Conservation (phyloP, 2,888 invertebrate species). For the Timema podura region DNA sequence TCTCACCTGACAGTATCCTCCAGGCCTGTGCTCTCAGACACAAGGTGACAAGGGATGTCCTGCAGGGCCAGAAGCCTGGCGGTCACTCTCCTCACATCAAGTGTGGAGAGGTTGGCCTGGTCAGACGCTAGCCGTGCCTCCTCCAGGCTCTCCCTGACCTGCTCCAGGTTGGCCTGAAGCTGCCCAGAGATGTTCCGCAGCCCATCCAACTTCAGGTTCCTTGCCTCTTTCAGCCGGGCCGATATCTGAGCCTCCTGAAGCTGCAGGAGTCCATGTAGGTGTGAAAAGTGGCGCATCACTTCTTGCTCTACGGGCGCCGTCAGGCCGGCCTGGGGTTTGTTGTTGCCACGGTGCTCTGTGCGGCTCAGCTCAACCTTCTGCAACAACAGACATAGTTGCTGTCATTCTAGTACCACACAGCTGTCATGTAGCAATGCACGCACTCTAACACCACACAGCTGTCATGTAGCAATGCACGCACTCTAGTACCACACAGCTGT, state of each 20-base stretch:
- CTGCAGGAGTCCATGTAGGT: slow-evolving; percentile 52
- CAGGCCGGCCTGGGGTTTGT: neutral
- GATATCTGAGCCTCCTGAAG: slow-evolving; percentile 49
- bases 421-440: no score
- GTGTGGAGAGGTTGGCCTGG: slow-evolving; percentile 27
- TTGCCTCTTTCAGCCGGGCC: slow-evolving; percentile 39
- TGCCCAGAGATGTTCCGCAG: slow-evolving; percentile 32
- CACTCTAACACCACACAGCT: no score
- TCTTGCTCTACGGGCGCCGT: slow-evolving; percentile 7
- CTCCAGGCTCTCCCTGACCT: slow-evolving; percentile 37
- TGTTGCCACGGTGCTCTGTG: no score
- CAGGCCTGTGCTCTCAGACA: slow-evolving; percentile 46
- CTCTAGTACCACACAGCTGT: no score
- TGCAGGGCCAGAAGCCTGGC: slow-evolving; percentile 33
- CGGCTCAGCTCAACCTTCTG: slow-evolving; percentile 9
- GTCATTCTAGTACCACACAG: no score
- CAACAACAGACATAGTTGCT: neutral
- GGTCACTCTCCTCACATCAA: slow-evolving; percentile 38
- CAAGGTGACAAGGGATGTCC: slow-evolving; percentile 38
- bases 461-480: no score
- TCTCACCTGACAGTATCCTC: no score
- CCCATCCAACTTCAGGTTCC: slow-evolving; percentile 21
- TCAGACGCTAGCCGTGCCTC: slow-evolving; percentile 21
- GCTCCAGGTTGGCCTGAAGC: slow-evolving; percentile 40
- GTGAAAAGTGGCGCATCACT: slow-evolving; percentile 45